Evolutionary conservation across 2,888 invertebrate genomes (phyloP).

Genomic region (Aspidiotus destructor): DNA sequence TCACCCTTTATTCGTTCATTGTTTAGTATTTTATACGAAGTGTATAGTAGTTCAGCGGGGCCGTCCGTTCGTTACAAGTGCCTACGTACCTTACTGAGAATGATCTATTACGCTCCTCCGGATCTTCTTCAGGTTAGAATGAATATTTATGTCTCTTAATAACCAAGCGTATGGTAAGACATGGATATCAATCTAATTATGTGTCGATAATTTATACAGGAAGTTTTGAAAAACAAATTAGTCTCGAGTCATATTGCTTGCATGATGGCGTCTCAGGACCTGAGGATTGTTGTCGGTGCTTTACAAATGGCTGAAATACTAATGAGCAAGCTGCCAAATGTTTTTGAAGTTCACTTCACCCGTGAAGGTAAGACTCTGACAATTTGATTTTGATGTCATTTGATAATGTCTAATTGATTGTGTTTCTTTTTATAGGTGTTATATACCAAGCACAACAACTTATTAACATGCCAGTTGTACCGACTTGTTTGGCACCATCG

Average conservation of each 20-base stretch:
- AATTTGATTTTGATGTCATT: not conserved
- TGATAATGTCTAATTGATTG: not conserved
- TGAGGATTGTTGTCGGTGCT: conserved; percentile 92
- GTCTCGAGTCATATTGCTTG: conserved; percentile 95
- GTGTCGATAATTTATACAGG: conserved; percentile 39
- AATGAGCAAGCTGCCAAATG: conserved; percentile 90
- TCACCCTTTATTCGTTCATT: conserved; percentile 64
- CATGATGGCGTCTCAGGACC: conserved; percentile 94
- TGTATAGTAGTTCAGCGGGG: conserved; percentile 95
- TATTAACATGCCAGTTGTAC: conserved; percentile 35
- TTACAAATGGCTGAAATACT: conserved; percentile 93
- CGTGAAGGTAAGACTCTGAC: conserved; percentile 62
- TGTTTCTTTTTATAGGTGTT: conserved; percentile 48
- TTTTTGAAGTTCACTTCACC: conserved; percentile 90
- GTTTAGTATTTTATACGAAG: conserved; percentile 92
- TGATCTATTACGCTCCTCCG: conserved; percentile 89
- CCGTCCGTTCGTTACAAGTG: conserved; percentile 96
- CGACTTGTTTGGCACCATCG: conserved; percentile 45
- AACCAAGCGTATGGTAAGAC: not conserved
- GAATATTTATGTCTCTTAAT: not conserved
- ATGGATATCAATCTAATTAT: not conserved
- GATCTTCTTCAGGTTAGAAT: conserved; percentile 61
- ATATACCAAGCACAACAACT: conserved; percentile 67
- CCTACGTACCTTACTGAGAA: conserved; percentile 84
- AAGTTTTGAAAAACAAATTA: conserved; percentile 57